Evolutionary conservation across 2,888 invertebrate genomes (phyloP), one percentile per base, ranked within the genome.

Genomic region (Xestia sexstrigata): DNA sequence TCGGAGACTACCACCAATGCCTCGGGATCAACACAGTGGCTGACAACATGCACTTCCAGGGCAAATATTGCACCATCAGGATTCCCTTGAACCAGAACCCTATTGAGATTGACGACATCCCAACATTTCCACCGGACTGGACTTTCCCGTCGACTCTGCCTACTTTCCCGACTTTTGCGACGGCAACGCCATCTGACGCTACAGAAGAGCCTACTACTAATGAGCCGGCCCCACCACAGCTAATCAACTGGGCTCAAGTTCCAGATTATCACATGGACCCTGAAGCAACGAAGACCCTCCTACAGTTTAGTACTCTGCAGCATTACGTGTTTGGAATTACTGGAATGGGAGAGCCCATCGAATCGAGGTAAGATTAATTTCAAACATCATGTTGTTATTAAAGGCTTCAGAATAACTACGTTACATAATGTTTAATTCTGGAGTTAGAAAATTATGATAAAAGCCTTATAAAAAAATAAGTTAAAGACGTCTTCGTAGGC

Each of bases 1-100:
- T 96, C 0, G 97, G 97, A 2, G 94, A 94, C 83, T 95, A 94
- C 78, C 88, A 89, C 77, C 92, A 94, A 88, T 95, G 95, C 71
- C 88, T 95, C 49, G 76, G 77, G 68, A 92, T 93, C 60, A 77
- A 92, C 82, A 68, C 90, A 66, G 15, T 79, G 2, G 67, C 83
- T 0, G 70, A 91, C 26, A 78, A 89, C 26, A 89, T 91, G 82
- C 82, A 89, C 1, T 93, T 96, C 49, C 91, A 94, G 68, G 97
- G 97, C 3, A 96, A 97, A 89, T 97, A 97, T 85, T 96, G 96
- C 79, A 90, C 94, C 23, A 89, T 94, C 20, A 84, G 77, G 0
- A 58, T 93, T 1, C 92, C 93, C 0, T 23, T 93, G 0, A 67
- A 89, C 4, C 91, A 92, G 68, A 75, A 89, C 1, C 86, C 85